These are phyloP conservation scores for Pristionchus exspectatus DNA, from an alignment of 2,888 invertebrate genomes.

Conservation along the genomic window DNA sequence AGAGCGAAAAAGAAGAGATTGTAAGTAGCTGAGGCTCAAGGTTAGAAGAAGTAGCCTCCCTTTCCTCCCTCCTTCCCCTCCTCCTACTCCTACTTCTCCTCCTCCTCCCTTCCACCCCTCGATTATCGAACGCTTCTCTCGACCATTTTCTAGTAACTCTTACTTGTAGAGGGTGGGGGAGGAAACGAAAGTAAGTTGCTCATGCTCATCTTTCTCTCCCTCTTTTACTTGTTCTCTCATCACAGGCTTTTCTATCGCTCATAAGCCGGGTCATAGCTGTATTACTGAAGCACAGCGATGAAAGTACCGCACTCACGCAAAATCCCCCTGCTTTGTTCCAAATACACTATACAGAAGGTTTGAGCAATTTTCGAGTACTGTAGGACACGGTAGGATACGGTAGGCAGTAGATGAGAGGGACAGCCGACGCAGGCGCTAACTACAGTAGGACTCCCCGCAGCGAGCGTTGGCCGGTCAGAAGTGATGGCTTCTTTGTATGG, in stretches of 20 bases:
- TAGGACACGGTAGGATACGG: slow-evolving; percentile 20
- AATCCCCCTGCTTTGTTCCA: slow-evolving; percentile 46
- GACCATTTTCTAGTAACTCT: slow-evolving; percentile 48
- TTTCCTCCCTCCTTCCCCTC: neutral
- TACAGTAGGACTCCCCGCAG: slow-evolving; percentile 2
- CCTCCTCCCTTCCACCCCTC: neutral
- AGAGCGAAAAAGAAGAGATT: slow-evolving; percentile 9
- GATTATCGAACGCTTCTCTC: slow-evolving; percentile 30
- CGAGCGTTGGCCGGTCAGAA: neutral
- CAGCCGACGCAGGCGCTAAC: neutral
- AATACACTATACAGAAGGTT: slow-evolving; percentile 3
- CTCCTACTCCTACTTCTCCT: neutral
- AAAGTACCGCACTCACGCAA: neutral
- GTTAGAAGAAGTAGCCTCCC: slow-evolving; percentile 43
- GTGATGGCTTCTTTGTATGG: slow-evolving; percentile 1
- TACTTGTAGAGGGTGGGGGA: neutral
- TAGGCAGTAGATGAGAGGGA: slow-evolving; percentile 9
- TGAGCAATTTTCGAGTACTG: neutral
- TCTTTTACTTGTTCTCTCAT: neutral
- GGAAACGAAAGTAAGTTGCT: neutral
- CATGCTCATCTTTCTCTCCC: neutral
- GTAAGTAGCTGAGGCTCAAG: slow-evolving; percentile 50
- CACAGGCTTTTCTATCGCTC: neutral
- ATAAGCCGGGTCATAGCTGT: slow-evolving; percentile 49
- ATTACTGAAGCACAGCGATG: slow-evolving; percentile 4